Evolutionary conservation across 2,888 invertebrate species (phyloP), one percentile per base, ranked within the genome.

Genomic region (Parnassius mnemosyne): DNA sequence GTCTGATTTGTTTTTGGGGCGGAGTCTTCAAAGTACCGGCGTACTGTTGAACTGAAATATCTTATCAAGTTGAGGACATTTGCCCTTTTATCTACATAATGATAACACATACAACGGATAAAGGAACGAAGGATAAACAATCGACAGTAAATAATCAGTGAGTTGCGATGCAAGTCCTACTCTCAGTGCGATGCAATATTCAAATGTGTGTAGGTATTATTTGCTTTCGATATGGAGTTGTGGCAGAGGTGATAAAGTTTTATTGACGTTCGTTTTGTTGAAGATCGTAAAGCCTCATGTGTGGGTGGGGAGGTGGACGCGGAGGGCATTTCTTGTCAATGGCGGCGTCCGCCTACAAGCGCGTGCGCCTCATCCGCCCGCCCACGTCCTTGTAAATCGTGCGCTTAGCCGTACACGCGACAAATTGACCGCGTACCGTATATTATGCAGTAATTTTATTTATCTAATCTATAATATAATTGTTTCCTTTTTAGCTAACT

Each of bases 301-400:
- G 77, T 73, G 79, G 81, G 85, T 83, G 81, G 84, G 44, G 81
- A 75, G 74, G 76, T 67, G 64, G 66, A 53, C 49, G 66, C 68
- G 74, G 77, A 76, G 77, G 75, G 80, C 77, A 82, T 84, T 80
- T 81, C 82, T 84, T 74, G 79, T 83, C 78, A 89, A 85, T 86
- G 83, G 80, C 67, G 68, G 65, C 79, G 50, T 49, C 57, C 85
- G 84, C 88, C 89, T 73, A 88, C 88, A 75, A 59, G 74, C 78
- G 78, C 78, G 77, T 76, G 83, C 76, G 77, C 75, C 55, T 64
- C 70, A 69, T 68, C 73, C 83, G 82, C 82, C 86, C 87, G 84
- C 90, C 89, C 74, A 89, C 90, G 67, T 73, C 70, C 71, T 73
- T 77, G 79, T 88, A 88, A 89, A 87, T 85, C 80, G 78, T 82